Base-by-base conservation (phyloP, 2,888 invertebrate genomes). In the Napeogenes inachia region DNA sequence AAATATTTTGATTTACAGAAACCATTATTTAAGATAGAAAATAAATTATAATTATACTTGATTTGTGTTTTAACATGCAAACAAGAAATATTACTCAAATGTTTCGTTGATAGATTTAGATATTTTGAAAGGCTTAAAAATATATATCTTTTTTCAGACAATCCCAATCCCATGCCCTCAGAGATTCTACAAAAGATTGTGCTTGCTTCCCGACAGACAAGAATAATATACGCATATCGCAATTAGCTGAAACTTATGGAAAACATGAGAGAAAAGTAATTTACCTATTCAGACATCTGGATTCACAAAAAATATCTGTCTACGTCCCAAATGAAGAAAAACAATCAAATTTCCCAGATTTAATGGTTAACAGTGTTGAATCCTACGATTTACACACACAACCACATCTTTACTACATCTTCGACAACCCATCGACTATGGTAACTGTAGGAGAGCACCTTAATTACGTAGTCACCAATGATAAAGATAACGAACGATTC, bases 331-430 rank as follows among this genome's bases (percentile, higher is more conserved):
- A 71, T 55, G 45, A 33, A 12, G 67, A 75, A 13, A 83, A 78
- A 64, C 88, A 89, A 70, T 8, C 12, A 0, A 33, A 68, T n/a
- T 75, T 87, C 50, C 84, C 85, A 4, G 81, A 87, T 60, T 60
- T 85, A 12, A 64, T 73, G 0, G 69, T 73, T 45, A 77, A 79
- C 10, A 13, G 60, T 2, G 71, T 70, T 3, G 85, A 84, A 58
- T 54, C 21, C 8, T 50, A 50, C 50, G 50, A 30, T 50, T 50
- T 50, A 30, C 50, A 21, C 12, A 50, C 8, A 21, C 4, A 8
- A 10, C 6, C 21, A 21, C 21, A 50, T 50, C 6, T 50, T 2
- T 12, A 30, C 30, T 8, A 50, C 10, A 5, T 50, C 10, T 50
- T 50, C 50, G 30, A 50, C 5, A 8, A 50, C 30, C 50, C 50